phyloP scores from a whole-genome alignment of 2,113 vertebrate species.

The Spea bombifrons region DNA sequence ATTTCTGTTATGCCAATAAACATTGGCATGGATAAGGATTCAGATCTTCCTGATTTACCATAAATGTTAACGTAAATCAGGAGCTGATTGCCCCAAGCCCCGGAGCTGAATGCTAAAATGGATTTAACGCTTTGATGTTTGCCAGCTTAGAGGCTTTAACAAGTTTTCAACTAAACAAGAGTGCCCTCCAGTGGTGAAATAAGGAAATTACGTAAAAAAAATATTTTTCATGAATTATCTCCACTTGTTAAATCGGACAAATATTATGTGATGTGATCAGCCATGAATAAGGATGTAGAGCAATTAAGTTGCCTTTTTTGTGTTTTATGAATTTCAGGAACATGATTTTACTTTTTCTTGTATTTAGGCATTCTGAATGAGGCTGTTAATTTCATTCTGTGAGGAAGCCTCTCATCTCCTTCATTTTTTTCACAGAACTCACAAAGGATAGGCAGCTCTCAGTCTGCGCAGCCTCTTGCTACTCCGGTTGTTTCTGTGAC shows the following conservation, averaged over 20 bases:
- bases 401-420: not conserved
- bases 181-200: conserved; percentile 18
- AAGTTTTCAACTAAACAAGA: not conserved
- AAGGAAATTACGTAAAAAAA: not conserved
- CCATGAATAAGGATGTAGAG: too few species aligned
- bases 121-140: not conserved
- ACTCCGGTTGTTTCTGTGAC: conserved; percentile 96
- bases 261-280: too few species aligned
- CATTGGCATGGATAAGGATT: too few species aligned
- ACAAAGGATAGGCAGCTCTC: conserved; percentile 92
- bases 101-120: too few species aligned
- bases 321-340: not conserved
- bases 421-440: conserved; percentile 73
- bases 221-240: too few species aligned
- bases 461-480: conserved; percentile 84
- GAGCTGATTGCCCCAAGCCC: too few species aligned
- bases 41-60: too few species aligned
- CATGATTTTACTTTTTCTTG: too few species aligned
- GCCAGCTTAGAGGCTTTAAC: not conserved
- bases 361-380: not conserved
- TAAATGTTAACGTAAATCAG: too few species aligned
- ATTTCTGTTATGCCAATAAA: too few species aligned
- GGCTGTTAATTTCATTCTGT: not conserved
- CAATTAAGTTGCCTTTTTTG: too few species aligned
- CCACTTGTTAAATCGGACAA: too few species aligned